phyloP scores from a whole-genome alignment of 1,140 invertebrate species.

The Rhysida immarginata region DNA sequence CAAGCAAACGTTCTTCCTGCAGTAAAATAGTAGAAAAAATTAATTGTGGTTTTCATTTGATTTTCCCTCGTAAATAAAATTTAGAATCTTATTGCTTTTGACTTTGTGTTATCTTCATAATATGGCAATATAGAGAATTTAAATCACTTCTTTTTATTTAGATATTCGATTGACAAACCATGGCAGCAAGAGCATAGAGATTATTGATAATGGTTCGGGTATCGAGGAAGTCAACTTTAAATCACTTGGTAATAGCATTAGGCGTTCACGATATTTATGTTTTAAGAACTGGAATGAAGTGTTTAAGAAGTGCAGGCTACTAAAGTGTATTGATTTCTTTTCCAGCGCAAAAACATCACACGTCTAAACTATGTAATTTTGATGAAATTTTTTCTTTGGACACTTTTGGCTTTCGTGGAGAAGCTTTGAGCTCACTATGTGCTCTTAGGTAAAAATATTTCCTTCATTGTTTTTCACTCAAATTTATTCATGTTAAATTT shows the following conservation, averaged over 20 bases:
- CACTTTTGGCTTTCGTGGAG: constrained; percentile 93
- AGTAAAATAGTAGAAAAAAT: too few species aligned
- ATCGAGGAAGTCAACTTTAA: constrained; percentile 73
- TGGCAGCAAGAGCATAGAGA: constrained; percentile 75
- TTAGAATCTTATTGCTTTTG: too few species aligned
- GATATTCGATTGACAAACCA: constrained; percentile 78
- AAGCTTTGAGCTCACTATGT: constrained; percentile 92
- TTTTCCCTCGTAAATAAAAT: too few species aligned
- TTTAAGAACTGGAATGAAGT: too few species aligned
- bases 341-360: constrained; percentile 78
- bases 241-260: constrained; percentile 79
- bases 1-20: too few species aligned
- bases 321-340: constrained; percentile 13
- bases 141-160: constrained; percentile 69
- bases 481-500: background rate
- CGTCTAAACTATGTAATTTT: constrained; percentile 78
- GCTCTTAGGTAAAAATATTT: constrained; percentile 42
- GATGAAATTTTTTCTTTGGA: constrained; percentile 59
- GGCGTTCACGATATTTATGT: too few species aligned
- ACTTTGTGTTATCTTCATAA: too few species aligned
- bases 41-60: too few species aligned
- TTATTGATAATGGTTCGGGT: constrained; percentile 84
- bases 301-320: too few species aligned
- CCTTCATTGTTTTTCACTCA: background rate
- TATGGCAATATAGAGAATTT: too few species aligned